A percentile compares a stretch with the other conserved stretches of the same genome.
These are phyloP conservation scores for Acrossocheilus wenchowensis DNA, from an alignment of 2,797 vertebrate genomes.

Conservation along the genomic window DNA sequence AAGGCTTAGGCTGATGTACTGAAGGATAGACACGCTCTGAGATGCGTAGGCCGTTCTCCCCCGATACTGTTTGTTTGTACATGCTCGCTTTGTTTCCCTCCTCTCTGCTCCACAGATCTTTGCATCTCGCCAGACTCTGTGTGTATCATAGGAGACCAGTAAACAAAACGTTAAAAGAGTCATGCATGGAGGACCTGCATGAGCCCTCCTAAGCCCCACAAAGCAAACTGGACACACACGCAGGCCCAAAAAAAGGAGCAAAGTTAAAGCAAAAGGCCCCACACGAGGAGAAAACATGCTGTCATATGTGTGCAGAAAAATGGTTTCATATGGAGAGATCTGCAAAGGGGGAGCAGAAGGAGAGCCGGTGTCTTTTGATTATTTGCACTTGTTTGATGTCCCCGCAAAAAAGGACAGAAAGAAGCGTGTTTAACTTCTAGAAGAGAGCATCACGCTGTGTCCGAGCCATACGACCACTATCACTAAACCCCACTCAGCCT, in stretches of 20 bases:
- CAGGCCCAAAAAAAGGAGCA: conserved; percentile 43
- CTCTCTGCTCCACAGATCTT: conserved; percentile 50
- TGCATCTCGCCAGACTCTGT: conserved; percentile 44
- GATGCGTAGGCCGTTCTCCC: conserved; percentile 42
- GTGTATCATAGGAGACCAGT: conserved; percentile 43
- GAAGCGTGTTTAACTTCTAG: conserved; percentile 64
- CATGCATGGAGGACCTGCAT: conserved; percentile 61
- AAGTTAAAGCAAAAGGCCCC: conserved; percentile 41
- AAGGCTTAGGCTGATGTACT: conserved; percentile 39
- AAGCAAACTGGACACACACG: conserved; percentile 53
- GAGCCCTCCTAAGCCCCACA: conserved; percentile 69
- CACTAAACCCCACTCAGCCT: conserved; percentile 61
- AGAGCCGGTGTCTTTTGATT: conserved; percentile 53
- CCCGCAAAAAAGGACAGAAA: conserved; percentile 42
- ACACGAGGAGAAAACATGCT: conserved; percentile 43
- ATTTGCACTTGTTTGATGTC: conserved; percentile 63
- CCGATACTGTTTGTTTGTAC: conserved; percentile 60
- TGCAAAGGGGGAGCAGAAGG: conserved; percentile 31
- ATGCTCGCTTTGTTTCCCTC: conserved; percentile 57
- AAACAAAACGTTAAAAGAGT: conserved; percentile 57
- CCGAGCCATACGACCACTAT: conserved; percentile 56
- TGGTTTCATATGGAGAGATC: conserved; percentile 36
- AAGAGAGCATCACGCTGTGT: conserved; percentile 59
- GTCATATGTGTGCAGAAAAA: conserved; percentile 37
- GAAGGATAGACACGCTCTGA: conserved; percentile 49